Conservation (phyloP, 2,113 vertebrate species). For the Rattus rattus region DNA sequence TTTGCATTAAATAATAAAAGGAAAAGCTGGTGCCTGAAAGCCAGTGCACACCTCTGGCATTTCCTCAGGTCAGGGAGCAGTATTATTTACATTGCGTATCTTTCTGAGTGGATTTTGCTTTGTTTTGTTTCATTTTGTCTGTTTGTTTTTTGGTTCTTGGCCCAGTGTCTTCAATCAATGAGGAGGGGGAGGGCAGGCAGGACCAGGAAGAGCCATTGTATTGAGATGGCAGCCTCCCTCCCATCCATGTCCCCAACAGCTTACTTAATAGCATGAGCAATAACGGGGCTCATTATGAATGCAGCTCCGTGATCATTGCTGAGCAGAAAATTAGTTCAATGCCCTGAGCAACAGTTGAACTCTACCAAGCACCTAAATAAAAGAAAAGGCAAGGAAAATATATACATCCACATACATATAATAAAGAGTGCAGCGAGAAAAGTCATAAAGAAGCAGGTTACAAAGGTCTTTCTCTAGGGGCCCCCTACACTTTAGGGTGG, state of each 20-base stretch:
- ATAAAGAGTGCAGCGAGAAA: slow-evolving; percentile 78
- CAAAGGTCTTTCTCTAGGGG: neutral
- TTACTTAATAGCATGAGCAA: slow-evolving; percentile 90
- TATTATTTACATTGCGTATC: slow-evolving; percentile 60
- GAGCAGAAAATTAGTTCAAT: slow-evolving; percentile 91
- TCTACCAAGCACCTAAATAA: slow-evolving; percentile 88
- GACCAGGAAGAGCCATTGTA: slow-evolving; percentile 84
- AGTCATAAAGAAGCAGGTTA: slow-evolving; percentile 66
- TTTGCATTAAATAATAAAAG: slow-evolving; percentile 76
- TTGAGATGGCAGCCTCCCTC: slow-evolving; percentile 83
- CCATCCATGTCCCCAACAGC: slow-evolving; percentile 83
- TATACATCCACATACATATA: slow-evolving; percentile 53
- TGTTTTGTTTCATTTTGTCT: neutral
- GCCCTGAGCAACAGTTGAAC: slow-evolving; percentile 90
- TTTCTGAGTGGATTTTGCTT: slow-evolving; percentile 72
- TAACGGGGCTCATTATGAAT: slow-evolving; percentile 91
- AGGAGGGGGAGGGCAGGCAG: slow-evolving; percentile 82
- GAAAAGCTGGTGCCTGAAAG: slow-evolving; percentile 63
- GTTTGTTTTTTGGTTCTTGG: slow-evolving; percentile 49
- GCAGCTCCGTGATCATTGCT: slow-evolving; percentile 87
- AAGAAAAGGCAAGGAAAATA: slow-evolving; percentile 81
- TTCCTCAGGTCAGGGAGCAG: slow-evolving; percentile 76
- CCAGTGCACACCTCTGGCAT: slow-evolving; percentile 76
- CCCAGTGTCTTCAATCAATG: slow-evolving; percentile 79
- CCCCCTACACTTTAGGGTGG: neutral